These are phyloP conservation scores for Acanthurus lineatus DNA, from an alignment of 2,797 vertebrate genomes.

Conservation along the genomic window DNA sequence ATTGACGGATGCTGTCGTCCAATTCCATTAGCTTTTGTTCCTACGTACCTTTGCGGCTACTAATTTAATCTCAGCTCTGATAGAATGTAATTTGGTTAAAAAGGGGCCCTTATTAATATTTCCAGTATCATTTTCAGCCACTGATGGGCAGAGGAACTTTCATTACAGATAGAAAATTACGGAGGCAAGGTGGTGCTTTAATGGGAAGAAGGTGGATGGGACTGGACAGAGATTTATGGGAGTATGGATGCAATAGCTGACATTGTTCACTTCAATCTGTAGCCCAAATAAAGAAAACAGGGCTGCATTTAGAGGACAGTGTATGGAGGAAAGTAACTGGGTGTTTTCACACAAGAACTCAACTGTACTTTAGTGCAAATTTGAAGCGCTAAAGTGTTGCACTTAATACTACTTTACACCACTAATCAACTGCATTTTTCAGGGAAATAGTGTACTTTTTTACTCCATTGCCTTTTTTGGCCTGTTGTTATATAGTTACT, in stretches of 20 bases:
- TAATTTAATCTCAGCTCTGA: slow-evolving; percentile 85
- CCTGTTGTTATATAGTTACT: too few species aligned
- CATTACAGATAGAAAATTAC: slow-evolving; percentile 82
- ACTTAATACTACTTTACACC: too few species aligned
- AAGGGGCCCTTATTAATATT: slow-evolving; percentile 85
- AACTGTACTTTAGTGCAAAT: not conserved
- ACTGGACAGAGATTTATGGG: slow-evolving; percentile 77
- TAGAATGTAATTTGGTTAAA: slow-evolving; percentile 86
- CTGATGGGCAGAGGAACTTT: slow-evolving; percentile 84
- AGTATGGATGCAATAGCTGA: slow-evolving; percentile 65
- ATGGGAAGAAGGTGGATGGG: slow-evolving; percentile 59
- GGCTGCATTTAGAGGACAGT: not conserved
- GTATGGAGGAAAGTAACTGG: not conserved
- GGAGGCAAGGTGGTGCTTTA: slow-evolving; percentile 59
- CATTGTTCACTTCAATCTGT: slow-evolving; percentile 64
- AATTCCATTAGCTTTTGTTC: slow-evolving; percentile 82
- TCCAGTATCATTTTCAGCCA: slow-evolving; percentile 83
- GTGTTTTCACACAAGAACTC: not conserved
- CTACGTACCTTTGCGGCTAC: slow-evolving; percentile 79
- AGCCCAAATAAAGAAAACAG: slow-evolving; percentile 1
- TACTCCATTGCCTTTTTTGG: too few species aligned
- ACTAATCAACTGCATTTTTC: too few species aligned
- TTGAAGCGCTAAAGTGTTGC: too few species aligned
- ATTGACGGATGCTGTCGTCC: slow-evolving; percentile 83
- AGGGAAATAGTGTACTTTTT: not conserved